These are phyloP conservation scores for Sebastes iracundus DNA, from an alignment of 2,797 vertebrate species.

Conservation along the genomic window DNA sequence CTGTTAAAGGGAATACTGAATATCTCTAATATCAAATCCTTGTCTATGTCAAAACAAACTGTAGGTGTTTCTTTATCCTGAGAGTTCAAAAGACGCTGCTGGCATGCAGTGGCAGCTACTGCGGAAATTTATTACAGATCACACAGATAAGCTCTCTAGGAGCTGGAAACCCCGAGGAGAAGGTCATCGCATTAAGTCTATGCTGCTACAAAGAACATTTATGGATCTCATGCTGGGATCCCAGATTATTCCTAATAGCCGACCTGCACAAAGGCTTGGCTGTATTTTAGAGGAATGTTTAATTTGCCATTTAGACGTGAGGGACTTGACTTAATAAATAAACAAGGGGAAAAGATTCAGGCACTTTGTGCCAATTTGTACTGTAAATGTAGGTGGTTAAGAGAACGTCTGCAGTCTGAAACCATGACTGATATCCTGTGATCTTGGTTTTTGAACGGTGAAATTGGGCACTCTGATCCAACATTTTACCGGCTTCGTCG, in stretches of 20 bases:
- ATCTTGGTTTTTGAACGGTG: neutral
- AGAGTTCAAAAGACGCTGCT: neutral
- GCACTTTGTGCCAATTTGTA: neutral
- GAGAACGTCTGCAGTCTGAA: neutral
- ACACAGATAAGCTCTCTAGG: neutral
- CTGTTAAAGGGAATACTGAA: neutral
- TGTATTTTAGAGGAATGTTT: neutral
- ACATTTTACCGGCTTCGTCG: slow-evolving; percentile 5
- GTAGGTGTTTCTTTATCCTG: neutral
- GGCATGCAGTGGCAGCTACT: neutral
- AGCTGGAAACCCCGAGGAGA: neutral
- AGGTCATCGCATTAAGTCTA: neutral
- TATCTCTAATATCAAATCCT: neutral
- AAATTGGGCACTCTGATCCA: slow-evolving; percentile 14
- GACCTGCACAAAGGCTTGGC: neutral
- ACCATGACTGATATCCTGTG: neutral
- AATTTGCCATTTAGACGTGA: neutral
- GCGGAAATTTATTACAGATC: neutral
- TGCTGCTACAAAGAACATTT: neutral
- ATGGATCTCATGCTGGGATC: neutral
- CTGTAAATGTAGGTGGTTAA: neutral
- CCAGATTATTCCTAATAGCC: neutral
- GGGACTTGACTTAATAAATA: neutral
- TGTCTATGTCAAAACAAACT: neutral
- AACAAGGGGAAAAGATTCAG: neutral